Base-by-base conservation (phyloP, 2,888 invertebrate genomes). In the Nomada fucata region DNA sequence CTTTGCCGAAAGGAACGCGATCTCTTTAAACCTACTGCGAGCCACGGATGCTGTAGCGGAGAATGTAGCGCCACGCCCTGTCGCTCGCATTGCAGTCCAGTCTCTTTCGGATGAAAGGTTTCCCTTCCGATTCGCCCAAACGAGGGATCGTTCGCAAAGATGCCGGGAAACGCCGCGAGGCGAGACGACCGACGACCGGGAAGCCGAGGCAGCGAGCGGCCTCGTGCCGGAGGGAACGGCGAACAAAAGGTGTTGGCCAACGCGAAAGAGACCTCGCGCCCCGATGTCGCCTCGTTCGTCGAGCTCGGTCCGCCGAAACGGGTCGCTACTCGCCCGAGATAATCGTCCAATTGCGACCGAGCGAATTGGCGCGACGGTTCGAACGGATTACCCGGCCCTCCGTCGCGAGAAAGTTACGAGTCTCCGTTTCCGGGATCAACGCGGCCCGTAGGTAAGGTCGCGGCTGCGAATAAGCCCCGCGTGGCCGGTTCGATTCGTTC, bases 1-100 rank as follows among this genome's bases (percentile, higher is more conserved):
- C n/a, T 63, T 44, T n/a, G 4, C 2, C 50, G 73, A 52, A 26
- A 52, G 52, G 26, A 59, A 59, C 18, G 50, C 26, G 26, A 44
- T 29, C 53, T 15, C 13, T 18, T 23, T 11, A 3, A n/a, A 4
- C 29, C 3, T 68, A 10, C 59, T 47, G 69, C 29, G 44, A 61
- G 10, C 77, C 59, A 67, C 53, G 29, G 74, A 76, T 74, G 44
- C 57, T 29, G 13, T 13, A 23, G 42, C 64, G 42, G 64, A 67
- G 50, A 71, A 77, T 70, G 67, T 63, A 63, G 44, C 74, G 74
- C 74, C 73, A 77, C 77, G 65, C 76, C 76, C 60, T 67, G 74
- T 71, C 52, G 55, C 68, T 82, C 50, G 64, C 72, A 64, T 69
- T 82, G 82, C 82, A 83, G 76, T 83, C 76, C 82, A 67, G 73